These are phyloP conservation scores for Drosophila borealis DNA, from an alignment of 2,888 invertebrate genomes.

Conservation along the genomic window DNA sequence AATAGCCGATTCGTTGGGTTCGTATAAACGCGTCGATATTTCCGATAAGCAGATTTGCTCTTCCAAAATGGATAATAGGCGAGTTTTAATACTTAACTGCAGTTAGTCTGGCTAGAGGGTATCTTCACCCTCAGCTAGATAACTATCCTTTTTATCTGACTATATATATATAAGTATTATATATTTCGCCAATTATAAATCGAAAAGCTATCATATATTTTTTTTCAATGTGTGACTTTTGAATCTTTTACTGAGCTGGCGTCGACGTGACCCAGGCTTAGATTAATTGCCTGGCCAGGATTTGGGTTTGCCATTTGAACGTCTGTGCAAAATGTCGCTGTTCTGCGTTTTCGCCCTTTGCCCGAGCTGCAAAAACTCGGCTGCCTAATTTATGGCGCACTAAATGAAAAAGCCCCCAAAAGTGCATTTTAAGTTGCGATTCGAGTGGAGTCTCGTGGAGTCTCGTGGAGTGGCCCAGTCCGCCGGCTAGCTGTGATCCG, in stretches of 20 bases:
- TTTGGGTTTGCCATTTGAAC: slow-evolving; percentile 26
- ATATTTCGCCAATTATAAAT: slow-evolving; percentile 10
- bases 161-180: too few species aligned
- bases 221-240: slow-evolving; percentile 36
- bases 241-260: slow-evolving; percentile 44
- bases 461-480: slow-evolving; percentile 3
- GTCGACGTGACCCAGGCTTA: slow-evolving; percentile 46
- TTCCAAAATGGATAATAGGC: too few species aligned
- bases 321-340: slow-evolving; percentile 42
- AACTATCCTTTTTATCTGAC: too few species aligned
- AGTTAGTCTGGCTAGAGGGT: too few species aligned
- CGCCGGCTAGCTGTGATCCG: slow-evolving; percentile 12
- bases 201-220: slow-evolving; percentile 4
- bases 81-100: too few species aligned
- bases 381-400: slow-evolving; percentile 67
- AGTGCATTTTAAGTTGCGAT: slow-evolving; percentile 67
- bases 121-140: too few species aligned
- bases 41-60: too few species aligned
- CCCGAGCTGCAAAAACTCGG: slow-evolving; percentile 46
- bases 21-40: too few species aligned
- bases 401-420: slow-evolving; percentile 72
- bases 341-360: slow-evolving; percentile 26
- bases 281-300: slow-evolving; percentile 61
- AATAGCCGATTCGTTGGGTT: too few species aligned
- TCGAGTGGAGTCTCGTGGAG: slow-evolving; percentile 35